phyloP scores from a whole-genome alignment of 2,113 vertebrate species.

The Myrmecophaga tridactyla region DNA sequence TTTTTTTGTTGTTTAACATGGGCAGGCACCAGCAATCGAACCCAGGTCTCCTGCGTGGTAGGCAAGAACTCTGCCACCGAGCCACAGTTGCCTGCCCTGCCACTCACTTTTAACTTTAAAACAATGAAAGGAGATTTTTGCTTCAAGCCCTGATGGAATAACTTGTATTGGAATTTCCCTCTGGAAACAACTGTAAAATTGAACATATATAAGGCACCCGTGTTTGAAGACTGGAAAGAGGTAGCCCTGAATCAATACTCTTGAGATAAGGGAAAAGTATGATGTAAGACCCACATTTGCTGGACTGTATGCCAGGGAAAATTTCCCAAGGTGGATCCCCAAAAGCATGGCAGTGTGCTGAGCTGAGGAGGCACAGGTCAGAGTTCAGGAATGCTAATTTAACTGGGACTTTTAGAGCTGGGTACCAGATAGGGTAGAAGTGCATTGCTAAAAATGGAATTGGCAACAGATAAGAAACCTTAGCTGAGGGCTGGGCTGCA shows the following conservation, averaged over 20 bases:
- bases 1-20: too few relatives aligned
- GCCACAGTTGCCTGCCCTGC: too few relatives aligned
- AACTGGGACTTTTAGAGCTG: not conserved
- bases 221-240: not conserved
- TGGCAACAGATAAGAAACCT: not conserved
- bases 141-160: not conserved
- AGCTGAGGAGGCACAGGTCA: not conserved
- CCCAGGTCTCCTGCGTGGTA: too few relatives aligned
- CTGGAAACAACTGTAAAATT: not conserved
- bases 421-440: not conserved
- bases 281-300: not conserved
- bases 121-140: not conserved
- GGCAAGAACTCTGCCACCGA: too few relatives aligned
- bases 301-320: not conserved
- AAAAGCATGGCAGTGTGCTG: not conserved
- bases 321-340: not conserved
- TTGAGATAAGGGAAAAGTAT: not conserved
- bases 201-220: not conserved
- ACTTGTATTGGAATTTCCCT: not conserved
- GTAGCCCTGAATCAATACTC: not conserved
- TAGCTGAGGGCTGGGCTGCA: not conserved
- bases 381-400: not conserved
- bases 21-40: too few relatives aligned
- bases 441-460: accelerated
- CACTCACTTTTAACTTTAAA: not conserved